Percentiles rank a stretch among this genome's conserved stretches.
Evolutionary conservation across 2,888 invertebrate species (phyloP).

Genomic region (Allygus modestus): DNA sequence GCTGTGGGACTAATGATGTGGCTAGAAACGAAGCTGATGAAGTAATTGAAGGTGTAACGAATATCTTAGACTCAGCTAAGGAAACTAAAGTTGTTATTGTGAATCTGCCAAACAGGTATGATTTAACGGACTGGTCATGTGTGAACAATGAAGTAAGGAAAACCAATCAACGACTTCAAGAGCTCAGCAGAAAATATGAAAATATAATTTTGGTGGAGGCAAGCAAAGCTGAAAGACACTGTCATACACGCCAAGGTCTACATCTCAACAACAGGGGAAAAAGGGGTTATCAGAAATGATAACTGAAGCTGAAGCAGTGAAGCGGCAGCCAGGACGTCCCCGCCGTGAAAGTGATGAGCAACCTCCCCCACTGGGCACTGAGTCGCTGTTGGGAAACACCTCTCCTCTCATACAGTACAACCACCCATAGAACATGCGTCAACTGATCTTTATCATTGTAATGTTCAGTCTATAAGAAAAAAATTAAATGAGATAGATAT

Average conservation of each 20-base stretch:
- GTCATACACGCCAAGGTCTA: background rate
- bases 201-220: conserved; percentile 11
- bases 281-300: background rate
- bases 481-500: conserved; percentile 3
- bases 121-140: conserved; percentile 33
- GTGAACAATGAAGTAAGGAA: conserved; percentile 10
- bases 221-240: conserved; percentile 12
- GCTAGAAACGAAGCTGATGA: conserved; percentile 37
- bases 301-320: background rate
- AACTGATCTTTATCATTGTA: background rate
- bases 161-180: conserved; percentile 1
- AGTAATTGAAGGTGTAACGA: background rate
- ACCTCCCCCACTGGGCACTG: conserved; percentile 38
- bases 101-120: conserved; percentile 25
- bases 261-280: conserved; percentile 21
- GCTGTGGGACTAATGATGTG: conserved; percentile 25
- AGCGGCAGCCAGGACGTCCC: background rate
- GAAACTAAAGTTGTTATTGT: background rate
- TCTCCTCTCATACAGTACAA: background rate
- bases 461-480: background rate
- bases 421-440: conserved; percentile 5
- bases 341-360: background rate
- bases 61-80: background rate
- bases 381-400: conserved; percentile 15
- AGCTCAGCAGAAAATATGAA: conserved; percentile 10